Evolutionary conservation across 2,888 invertebrate species (phyloP).

Genomic region (Sphaeridia pumilis): DNA sequence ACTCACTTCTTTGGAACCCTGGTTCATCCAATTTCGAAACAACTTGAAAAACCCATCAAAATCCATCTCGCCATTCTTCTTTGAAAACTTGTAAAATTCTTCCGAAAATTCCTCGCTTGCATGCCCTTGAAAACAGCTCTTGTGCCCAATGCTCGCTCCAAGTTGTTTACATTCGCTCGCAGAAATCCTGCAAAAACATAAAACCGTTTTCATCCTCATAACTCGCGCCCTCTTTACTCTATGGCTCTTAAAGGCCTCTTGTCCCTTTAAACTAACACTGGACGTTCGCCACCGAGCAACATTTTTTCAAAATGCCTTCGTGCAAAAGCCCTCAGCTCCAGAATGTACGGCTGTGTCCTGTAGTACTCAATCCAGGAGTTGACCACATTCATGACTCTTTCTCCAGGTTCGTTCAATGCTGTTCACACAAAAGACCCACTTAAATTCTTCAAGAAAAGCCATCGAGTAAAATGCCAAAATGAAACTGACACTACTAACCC

Average conservation of each 20-base stretch:
- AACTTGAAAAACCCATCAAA: not conserved
- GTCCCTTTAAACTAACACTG: not conserved
- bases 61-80: not conserved
- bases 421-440: not conserved
- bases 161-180: not conserved
- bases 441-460: not conserved
- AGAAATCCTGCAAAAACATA: not conserved
- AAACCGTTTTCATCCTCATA: not conserved
- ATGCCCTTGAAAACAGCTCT: not conserved
- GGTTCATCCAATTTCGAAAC: not conserved
- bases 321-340: not conserved
- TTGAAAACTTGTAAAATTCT: not conserved
- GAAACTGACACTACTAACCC: not conserved
- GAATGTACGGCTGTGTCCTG: not conserved
- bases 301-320: not conserved
- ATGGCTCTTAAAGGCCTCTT: not conserved
- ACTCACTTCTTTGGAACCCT: not conserved
- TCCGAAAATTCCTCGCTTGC: not conserved
- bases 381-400: not conserved
- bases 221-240: not conserved
- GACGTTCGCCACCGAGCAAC: not conserved
- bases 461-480: not conserved
- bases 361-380: not conserved
- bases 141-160: not conserved
- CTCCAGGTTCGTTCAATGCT: not conserved